Conservation (phyloP, 2,113 vertebrate genomes). For the Carollia perspicillata region DNA sequence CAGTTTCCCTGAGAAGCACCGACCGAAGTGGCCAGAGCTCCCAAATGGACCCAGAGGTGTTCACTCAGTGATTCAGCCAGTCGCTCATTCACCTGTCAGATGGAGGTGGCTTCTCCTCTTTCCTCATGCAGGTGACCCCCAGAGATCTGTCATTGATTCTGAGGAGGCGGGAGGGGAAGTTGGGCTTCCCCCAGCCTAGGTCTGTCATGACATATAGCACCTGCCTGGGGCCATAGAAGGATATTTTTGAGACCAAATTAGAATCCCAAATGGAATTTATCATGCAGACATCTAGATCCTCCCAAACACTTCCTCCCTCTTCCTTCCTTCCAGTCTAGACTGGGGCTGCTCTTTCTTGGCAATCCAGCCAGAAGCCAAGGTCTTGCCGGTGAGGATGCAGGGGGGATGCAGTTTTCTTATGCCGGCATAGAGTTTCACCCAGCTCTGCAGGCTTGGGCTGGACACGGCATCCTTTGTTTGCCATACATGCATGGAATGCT, state of each 20-base stretch:
- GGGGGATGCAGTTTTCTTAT: background rate
- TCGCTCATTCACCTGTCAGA: background rate
- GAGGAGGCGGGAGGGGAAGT: background rate
- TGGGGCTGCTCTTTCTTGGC: background rate
- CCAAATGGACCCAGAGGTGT: background rate
- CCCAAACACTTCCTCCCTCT: background rate
- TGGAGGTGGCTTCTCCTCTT: background rate
- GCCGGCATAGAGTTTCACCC: background rate
- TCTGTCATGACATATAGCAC: background rate
- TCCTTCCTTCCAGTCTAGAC: background rate
- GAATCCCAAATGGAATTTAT: background rate
- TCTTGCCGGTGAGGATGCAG: background rate
- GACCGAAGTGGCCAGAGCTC: background rate
- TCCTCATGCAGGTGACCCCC: background rate
- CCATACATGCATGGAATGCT: background rate
- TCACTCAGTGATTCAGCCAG: background rate
- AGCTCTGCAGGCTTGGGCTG: background rate
- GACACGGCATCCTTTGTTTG: background rate
- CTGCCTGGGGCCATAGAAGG: constrained; percentile 53
- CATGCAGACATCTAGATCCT: background rate
- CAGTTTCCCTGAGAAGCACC: background rate
- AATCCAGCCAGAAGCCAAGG: background rate
- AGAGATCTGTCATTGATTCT: background rate
- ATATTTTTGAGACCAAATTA: constrained; percentile 64
- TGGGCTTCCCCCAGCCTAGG: background rate